Conservation (phyloP, 2,113 vertebrate genomes). For the Maccullochella peelii region DNA sequence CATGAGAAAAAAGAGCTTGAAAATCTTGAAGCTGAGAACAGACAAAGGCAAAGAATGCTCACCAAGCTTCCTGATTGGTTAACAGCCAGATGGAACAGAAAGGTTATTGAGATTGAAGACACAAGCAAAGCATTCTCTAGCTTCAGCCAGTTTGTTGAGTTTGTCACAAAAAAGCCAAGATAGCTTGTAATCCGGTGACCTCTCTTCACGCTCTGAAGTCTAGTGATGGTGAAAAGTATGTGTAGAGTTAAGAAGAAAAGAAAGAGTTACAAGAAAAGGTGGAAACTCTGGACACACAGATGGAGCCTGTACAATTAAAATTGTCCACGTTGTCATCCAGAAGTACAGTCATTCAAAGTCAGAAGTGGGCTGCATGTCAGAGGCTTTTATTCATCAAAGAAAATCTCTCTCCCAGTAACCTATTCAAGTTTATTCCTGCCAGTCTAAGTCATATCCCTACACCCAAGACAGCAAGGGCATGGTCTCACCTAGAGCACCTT, state of each 20-base stretch:
- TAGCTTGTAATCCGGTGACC: conserved; percentile 52
- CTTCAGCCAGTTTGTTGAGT: conserved; percentile 54
- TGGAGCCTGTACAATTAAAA: conserved; percentile 39
- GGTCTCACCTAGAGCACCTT: conserved; percentile 58
- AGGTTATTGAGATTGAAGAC: conserved; percentile 31
- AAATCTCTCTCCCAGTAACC: conserved; percentile 40
- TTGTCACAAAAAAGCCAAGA: conserved; percentile 19
- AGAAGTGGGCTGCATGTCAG: conserved; percentile 49
- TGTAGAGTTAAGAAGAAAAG: no score
- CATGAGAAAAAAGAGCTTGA: not conserved
- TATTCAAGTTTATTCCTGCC: conserved; percentile 57
- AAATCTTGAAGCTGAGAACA: not conserved
- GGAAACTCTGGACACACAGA: not conserved
- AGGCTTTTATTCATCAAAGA: conserved; percentile 34
- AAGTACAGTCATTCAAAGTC: conserved; percentile 22
- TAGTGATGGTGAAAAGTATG: conserved; percentile 21
- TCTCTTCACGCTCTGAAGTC: conserved; percentile 53
- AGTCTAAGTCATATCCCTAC: conserved; percentile 53
- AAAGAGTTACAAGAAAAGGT: no score
- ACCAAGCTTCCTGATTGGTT: conserved; percentile 40
- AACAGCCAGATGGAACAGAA: conserved; percentile 15
- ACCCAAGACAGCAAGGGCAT: conserved; percentile 52
- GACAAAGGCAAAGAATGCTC: not conserved
- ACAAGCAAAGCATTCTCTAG: conserved; percentile 23
- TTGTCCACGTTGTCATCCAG: conserved; percentile 47